phyloP scores from a whole-genome alignment of 2,797 vertebrate species.

The Kryptolebias ocellatus region DNA sequence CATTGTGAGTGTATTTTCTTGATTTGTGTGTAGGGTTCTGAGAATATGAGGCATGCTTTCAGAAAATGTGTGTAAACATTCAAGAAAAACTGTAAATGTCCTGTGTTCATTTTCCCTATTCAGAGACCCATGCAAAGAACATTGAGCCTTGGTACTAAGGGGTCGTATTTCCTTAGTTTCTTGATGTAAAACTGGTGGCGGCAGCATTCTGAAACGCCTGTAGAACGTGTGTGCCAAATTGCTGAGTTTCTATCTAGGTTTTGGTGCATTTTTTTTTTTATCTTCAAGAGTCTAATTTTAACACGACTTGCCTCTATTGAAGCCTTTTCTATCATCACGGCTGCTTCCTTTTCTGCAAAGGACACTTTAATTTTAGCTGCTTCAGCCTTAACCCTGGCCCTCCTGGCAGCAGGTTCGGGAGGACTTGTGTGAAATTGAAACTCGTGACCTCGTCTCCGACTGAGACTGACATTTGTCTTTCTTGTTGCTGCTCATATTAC shows the following conservation, averaged over 20 bases:
- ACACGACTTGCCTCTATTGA: slow-evolving; percentile 4
- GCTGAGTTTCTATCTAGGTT: slow-evolving; percentile 9
- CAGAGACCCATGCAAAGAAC: too few relatives aligned
- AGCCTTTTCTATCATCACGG: slow-evolving; percentile 17
- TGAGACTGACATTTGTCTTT: not conserved
- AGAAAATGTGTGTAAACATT: too few relatives aligned
- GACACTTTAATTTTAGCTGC: slow-evolving; percentile 3
- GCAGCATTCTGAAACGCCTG: not conserved
- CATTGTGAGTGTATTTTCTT: too few relatives aligned
- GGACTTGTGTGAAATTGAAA: not conserved
- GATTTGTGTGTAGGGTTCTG: too few relatives aligned
- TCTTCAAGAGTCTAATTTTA: slow-evolving; percentile 5
- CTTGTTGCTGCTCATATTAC: not conserved
- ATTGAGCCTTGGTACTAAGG: not conserved
- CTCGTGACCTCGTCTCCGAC: not conserved
- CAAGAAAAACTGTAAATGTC: too few relatives aligned
- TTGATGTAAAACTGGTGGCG: not conserved
- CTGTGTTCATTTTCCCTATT: too few relatives aligned
- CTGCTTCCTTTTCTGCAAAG: slow-evolving; percentile 8
- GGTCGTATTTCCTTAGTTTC: not conserved
- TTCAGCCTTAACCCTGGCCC: not conserved
- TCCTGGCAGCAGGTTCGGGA: not conserved
- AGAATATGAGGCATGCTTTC: too few relatives aligned
- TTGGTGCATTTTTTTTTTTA: not conserved
- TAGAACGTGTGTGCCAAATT: not conserved